Base-by-base conservation (phyloP, 2,888 invertebrate species). In the Dynastes grantii region DNA sequence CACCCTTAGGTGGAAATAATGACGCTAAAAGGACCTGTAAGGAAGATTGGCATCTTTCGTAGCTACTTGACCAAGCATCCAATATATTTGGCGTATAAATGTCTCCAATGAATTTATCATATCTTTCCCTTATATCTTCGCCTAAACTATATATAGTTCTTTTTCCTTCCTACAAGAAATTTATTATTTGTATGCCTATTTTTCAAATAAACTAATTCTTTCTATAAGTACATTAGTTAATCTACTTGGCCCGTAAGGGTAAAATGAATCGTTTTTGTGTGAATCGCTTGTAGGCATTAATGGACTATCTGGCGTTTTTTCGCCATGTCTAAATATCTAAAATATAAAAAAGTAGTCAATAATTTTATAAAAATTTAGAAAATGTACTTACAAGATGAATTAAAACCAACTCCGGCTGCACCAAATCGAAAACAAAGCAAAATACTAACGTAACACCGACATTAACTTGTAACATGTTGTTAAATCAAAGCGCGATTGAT, bases 141-240 rank as follows among this genome's bases (percentile, higher is more conserved):
- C 97, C 97, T 71, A 97, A 89, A 67, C 92, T 91, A 87, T 93
- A 95, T 81, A 94, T 88, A 87, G 96, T 95, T 27, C 91, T 87
- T 88, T 95, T 95, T 22, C 97, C 97, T 85, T 89, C 22, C 55
- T 58, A 58, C 22, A 16, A 58, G 0, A 8, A 11, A 11, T 8
- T 37, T 37, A 37, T 37, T 37, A 37, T 37, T 37, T 5, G 4
- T 5, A 37, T 37, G 32, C 2, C 5, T 37, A 37, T 37, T 37
- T 37, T 37, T 37, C 32, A 5, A 37, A 37, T 37, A 37, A 32
- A 37, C 32, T 37, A 37, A 37, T 37, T 37, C 32, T 37, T 5
- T 37, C 2, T 11, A 45, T 45, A 45, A 45, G 89, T 88, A 94
- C 94, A 88, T 92, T 92, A 70, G 95, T 94, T 70, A 95, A 88